Evolutionary conservation across 1,140 invertebrate genomes (phyloP).

Genomic region (Zaprionus ghesquierei): DNA sequence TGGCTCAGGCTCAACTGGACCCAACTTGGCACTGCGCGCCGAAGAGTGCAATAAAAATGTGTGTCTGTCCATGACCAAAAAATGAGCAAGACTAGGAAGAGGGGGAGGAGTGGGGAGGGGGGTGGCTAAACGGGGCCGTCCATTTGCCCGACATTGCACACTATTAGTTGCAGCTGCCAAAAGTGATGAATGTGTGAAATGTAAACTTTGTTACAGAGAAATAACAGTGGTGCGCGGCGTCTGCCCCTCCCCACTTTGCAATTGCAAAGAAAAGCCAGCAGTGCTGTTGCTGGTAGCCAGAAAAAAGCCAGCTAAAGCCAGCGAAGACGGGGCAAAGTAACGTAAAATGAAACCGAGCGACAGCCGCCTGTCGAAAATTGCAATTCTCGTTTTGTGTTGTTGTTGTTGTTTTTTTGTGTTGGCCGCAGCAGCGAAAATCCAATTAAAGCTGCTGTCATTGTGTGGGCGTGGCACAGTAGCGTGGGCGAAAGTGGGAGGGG

Average conservation of each 20-base stretch:
- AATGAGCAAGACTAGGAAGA: neutral
- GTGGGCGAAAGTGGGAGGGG: neutral
- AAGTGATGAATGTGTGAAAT: slow-evolving; percentile 81
- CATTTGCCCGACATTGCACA: slow-evolving; percentile 74
- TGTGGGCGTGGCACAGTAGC: slow-evolving; percentile 42
- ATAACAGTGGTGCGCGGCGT: slow-evolving; percentile 53
- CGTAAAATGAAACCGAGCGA: slow-evolving; percentile 67
- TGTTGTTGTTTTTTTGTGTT: slow-evolving; percentile 34
- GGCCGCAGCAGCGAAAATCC: slow-evolving; percentile 72
- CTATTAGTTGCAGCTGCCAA: slow-evolving; percentile 81
- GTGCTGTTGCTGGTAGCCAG: neutral
- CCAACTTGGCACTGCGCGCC: slow-evolving; percentile 50
- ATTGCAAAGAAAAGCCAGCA: slow-evolving; percentile 54
- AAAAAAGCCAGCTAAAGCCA: slow-evolving; percentile 26
- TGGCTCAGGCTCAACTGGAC: slow-evolving; percentile 68
- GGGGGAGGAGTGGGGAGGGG: neutral
- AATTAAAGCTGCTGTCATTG: slow-evolving; percentile 77
- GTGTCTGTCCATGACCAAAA: slow-evolving; percentile 47
- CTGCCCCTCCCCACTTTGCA: too few species aligned
- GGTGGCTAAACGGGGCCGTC: slow-evolving; percentile 66
- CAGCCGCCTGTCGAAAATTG: slow-evolving; percentile 78
- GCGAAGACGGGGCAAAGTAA: slow-evolving; percentile 42
- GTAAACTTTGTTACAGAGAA: slow-evolving; percentile 79
- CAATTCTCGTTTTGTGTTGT: slow-evolving; percentile 61
- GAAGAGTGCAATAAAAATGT: slow-evolving; percentile 76